Base-by-base conservation (phyloP, 2,888 invertebrate genomes). In the Brachypterus glaber region DNA sequence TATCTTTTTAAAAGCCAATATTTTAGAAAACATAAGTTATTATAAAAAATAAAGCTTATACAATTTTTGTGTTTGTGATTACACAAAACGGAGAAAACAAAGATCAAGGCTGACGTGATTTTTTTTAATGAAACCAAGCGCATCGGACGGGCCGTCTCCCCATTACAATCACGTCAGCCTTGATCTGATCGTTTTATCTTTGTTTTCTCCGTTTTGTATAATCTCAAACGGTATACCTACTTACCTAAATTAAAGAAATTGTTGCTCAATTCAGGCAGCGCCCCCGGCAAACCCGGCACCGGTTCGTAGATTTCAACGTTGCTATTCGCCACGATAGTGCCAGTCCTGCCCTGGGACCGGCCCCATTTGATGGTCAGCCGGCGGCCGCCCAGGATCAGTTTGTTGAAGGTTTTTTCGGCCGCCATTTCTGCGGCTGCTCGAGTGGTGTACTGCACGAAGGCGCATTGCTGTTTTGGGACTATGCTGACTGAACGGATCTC, bases 311-410 rank as follows among this genome's bases (percentile, higher is more conserved):
- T 68, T 43, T 77, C 73, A 18, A 56, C 46, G 46, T 65, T 67
- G 37, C 72, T 70, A 63, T 58, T 3, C 36, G 35, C n/a, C 14
- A 26, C 21, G 18, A 33, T 17, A 3, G 64, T 57, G 1, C 70
- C 69, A 43, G 77, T 74, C 31, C 80, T 71, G 2, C 82, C 93
- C 68, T 96, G 96, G 0, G 95, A 92, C 54, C 91, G 82, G 1
- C 97, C 97, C 98, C 98, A 98, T 60, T 97, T 93, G 46, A 98
- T 93, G n/a, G 91, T 91, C 2, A 97, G 72, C 32, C 95, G 74
- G 46, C 92, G 76, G 0, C 91, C 91, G 21, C 86, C 85, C 21
- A 66, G 47, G 26, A 82, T 80, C 17, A 97, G 68, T 57, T 96
- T 91, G 62, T 97, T 96, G 62, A 97, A 98, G 0, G 93, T 90